Percentiles rank a stretch among this genome's conserved stretches.
Conservation (phyloP, 2,797 vertebrate species). For the Streptopelia turtur region DNA sequence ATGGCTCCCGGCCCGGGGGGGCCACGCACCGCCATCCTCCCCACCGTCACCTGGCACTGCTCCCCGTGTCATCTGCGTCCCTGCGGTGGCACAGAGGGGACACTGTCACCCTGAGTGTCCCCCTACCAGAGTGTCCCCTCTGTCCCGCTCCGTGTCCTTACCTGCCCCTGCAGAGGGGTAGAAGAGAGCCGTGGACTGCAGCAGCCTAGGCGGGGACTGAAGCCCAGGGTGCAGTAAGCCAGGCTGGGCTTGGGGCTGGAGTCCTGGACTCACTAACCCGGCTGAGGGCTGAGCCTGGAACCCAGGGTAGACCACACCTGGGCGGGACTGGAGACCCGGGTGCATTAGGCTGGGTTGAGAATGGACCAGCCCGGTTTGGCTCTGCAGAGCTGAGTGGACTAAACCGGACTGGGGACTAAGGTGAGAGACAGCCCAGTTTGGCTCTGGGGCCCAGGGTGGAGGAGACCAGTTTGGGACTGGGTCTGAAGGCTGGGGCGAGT, state of each 20-base stretch:
- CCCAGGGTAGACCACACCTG: background rate
- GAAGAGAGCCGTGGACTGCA: constrained; percentile 1
- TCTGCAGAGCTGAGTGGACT: background rate
- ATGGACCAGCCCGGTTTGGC: background rate
- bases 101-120: no score
- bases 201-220: background rate
- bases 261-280: background rate
- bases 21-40: constrained; percentile 46
- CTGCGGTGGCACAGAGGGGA: background rate
- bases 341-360: accelerated
- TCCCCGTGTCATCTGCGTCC: background rate
- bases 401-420: background rate
- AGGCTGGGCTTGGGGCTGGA: background rate
- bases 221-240: background rate
- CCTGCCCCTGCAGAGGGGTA: constrained; percentile 7
- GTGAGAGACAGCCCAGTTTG: background rate
- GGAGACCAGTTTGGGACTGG: background rate
- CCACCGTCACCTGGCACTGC: constrained; percentile 53
- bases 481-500: background rate
- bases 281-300: background rate
- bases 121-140: background rate
- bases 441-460: background rate
- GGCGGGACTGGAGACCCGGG: background rate
- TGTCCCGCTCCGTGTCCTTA: background rate
- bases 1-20: background rate